Percentiles rank a stretch among this genome's conserved stretches.
These are phyloP conservation scores for Halichoeres trimaculatus DNA, from an alignment of 2,113 vertebrate genomes.

Conservation along the genomic window DNA sequence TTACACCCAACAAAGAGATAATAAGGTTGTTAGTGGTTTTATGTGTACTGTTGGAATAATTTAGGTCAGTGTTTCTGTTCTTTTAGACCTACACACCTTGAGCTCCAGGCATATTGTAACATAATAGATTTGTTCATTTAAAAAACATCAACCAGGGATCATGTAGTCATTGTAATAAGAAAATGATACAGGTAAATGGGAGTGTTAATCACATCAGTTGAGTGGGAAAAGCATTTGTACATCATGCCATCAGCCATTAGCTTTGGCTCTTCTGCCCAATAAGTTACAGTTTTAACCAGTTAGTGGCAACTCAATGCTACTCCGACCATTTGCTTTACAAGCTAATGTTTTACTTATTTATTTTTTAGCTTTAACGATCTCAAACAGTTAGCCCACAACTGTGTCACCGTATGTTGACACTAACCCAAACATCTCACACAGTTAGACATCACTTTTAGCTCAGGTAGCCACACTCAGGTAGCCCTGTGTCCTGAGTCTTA, in stretches of 20 bases:
- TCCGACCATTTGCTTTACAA: too few relatives aligned
- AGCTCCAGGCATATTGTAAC: neutral
- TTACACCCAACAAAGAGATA: constrained; percentile 1
- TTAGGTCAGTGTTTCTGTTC: neutral
- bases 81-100: neutral
- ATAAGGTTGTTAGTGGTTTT: neutral
- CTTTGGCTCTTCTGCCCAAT: too few relatives aligned
- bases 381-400: neutral
- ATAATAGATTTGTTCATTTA: neutral
- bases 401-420: neutral
- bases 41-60: neutral
- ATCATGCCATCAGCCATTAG: too few relatives aligned
- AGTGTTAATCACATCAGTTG: too few relatives aligned
- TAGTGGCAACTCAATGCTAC: too few relatives aligned
- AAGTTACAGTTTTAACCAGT: too few relatives aligned
- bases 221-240: too few relatives aligned
- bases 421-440: too few relatives aligned
- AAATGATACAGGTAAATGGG: neutral
- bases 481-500: too few relatives aligned
- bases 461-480: too few relatives aligned
- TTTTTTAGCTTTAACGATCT: neutral
- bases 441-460: too few relatives aligned
- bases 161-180: neutral
- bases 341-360: neutral
- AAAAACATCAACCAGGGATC: neutral